Base-by-base conservation (phyloP, 2,888 invertebrate species). In the Tiliacea citrago region DNA sequence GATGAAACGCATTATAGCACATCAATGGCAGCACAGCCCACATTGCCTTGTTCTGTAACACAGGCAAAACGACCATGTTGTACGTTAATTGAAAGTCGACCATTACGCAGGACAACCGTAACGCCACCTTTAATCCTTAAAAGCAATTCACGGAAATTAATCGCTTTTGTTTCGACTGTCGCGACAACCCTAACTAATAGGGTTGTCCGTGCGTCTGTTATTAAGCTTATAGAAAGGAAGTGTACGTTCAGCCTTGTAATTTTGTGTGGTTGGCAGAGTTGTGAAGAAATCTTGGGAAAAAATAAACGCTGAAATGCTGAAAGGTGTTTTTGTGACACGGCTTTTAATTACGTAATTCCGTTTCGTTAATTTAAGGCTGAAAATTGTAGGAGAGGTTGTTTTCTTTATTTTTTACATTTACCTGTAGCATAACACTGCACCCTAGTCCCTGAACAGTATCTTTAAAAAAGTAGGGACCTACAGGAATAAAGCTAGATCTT, bases 181-280 rank as follows among this genome's bases (percentile, higher is more conserved):
- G 74, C 42, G 69, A 72, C 80, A 86, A 61, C 85, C 83, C 83
- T 86, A 82, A 85, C 80, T 80, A 85, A 85, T 86, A 83, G 80
- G 80, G 83, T 49, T 80, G 78, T 49, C 78, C 77, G 73, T 80
- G 45, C 75, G 73, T 68, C 55, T 57, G 66, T 70, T 74, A 66
- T 84, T 77, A 65, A 62, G 72, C 75, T 24, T 70, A 66, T 73
- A 77, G 74, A 82, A 67, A 61, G 62, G 60, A 82, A 81, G 65
- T 77, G 76, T 68, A 77, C 79, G 62, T 65, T 71, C 60, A 77
- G 68, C 60, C 58, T 77, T 81, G 69, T 83, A 71, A 86, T 84
- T 82, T 75, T 67, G 68, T 69, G 55, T 35, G 60, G 76, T 65
- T 68, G 51, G 67, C 61, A 66, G 60, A 84, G 82, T 80, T 73